These are phyloP conservation scores for Acanthaster planci DNA, from an alignment of 35 echinoderm and acorn worm species.

Conservation along the genomic window DNA sequence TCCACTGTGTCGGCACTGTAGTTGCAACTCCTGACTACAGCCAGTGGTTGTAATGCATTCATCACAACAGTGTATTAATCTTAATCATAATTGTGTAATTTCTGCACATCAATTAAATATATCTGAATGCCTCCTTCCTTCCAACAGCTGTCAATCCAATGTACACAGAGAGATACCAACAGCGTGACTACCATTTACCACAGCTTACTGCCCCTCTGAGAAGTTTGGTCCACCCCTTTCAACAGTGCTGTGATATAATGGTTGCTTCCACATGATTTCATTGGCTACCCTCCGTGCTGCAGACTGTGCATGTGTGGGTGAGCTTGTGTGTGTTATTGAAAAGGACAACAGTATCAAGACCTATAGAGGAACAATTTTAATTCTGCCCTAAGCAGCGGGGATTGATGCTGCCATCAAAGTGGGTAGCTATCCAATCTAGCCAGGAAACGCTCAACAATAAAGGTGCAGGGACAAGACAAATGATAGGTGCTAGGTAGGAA, in stretches of 20 bases:
- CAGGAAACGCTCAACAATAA: conserved; percentile 18
- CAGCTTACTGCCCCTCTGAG: background rate
- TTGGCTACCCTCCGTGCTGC: background rate
- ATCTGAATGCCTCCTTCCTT: too few relatives aligned
- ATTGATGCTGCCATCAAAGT: conserved; percentile 10
- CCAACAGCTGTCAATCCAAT: too few relatives aligned
- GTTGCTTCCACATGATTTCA: conserved; percentile 1
- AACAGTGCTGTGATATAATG: conserved; percentile 10
- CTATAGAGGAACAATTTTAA: background rate
- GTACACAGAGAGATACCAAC: background rate
- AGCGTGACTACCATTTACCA: background rate
- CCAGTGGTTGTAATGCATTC: background rate
- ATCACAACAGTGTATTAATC: background rate
- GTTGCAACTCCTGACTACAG: background rate
- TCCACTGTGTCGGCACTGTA: background rate
- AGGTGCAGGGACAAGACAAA: conserved; percentile 12
- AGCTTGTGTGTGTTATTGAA: conserved; percentile 7
- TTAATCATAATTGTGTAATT: too few relatives aligned
- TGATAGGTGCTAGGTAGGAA: conserved; percentile 26
- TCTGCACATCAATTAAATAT: too few relatives aligned
- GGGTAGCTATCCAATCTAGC: background rate
- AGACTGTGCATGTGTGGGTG: background rate
- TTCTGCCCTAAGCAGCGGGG: conserved; percentile 15
- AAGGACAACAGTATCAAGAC: conserved; percentile 25
- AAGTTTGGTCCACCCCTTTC: background rate